Evolutionary conservation across 23 tunicate genomes (phyloP).

Genomic region (Oikopleura dioica): DNA sequence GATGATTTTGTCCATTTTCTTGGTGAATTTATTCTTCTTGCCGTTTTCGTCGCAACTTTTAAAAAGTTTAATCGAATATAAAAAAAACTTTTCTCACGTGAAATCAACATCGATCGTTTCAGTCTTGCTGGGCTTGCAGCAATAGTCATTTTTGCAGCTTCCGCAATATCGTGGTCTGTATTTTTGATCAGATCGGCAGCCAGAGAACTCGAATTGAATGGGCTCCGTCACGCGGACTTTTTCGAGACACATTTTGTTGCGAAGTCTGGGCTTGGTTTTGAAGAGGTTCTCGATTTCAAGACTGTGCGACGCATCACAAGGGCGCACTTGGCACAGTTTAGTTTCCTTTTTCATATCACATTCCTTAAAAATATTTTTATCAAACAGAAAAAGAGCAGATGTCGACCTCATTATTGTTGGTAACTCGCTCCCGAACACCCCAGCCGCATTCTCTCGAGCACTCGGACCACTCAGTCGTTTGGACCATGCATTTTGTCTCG

Average conservation of each 20-base stretch:
- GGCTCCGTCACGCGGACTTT: background rate
- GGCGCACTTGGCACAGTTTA: background rate
- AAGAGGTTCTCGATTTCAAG: background rate
- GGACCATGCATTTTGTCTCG: background rate
- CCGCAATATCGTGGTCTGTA: conserved; percentile 13
- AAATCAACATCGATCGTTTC: conserved; percentile 6
- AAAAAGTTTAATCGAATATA: too few species aligned
- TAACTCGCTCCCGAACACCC: conserved; percentile 2
- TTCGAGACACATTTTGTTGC: background rate
- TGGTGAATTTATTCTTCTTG: too few species aligned
- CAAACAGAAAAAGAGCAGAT: too few species aligned
- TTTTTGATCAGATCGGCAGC: background rate
- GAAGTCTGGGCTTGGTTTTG: background rate
- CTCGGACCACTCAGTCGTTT: background rate
- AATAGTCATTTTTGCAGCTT: background rate
- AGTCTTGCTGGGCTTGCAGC: background rate
- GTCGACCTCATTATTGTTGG: conserved; percentile 10
- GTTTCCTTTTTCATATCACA: conserved; percentile 10
- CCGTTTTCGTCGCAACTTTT: too few species aligned
- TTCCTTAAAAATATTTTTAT: too few species aligned
- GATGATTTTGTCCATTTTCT: background rate
- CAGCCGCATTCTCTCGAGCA: conserved; percentile 4
- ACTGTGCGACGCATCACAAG: conserved; percentile 6
- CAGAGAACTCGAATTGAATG: background rate
- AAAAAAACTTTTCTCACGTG: too few species aligned